These are phyloP conservation scores for Leptocoma aspasia DNA, from an alignment of 2,113 vertebrate species.

Conservation along the genomic window DNA sequence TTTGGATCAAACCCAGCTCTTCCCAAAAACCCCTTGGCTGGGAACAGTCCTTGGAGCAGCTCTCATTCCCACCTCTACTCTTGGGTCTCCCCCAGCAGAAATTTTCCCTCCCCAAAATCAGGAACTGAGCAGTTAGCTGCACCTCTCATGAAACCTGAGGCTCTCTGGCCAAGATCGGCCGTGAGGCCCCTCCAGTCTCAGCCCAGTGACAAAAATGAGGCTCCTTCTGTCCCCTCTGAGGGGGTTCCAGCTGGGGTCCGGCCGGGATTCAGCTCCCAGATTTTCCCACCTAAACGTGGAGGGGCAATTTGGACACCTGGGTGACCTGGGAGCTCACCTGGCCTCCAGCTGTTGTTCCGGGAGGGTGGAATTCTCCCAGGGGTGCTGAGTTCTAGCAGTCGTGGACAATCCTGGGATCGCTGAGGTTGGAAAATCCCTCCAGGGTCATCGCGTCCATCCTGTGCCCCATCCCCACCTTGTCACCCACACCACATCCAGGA, in stretches of 20 bases:
- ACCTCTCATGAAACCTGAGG: rapidly evolving
- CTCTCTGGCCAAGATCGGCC: too few species aligned
- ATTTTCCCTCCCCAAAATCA: not conserved
- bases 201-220: rapidly evolving
- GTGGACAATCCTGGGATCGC: rapidly evolving
- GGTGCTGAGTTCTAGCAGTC: rapidly evolving
- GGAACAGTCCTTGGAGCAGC: not conserved
- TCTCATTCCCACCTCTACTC: not conserved
- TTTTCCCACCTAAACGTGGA: rapidly evolving
- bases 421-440: not conserved
- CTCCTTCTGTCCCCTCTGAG: rapidly evolving
- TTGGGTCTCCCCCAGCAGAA: rapidly evolving
- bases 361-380: not conserved
- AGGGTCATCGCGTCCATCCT: rapidly evolving
- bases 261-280: not conserved
- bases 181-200: not conserved
- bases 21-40: not conserved
- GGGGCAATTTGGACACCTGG: rapidly evolving
- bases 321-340: not conserved
- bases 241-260: not conserved
- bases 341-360: not conserved
- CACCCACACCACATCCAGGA: rapidly evolving
- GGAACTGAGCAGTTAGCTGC: not conserved
- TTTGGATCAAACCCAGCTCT: not conserved
- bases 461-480: rapidly evolving